Conservation (phyloP, 2,888 invertebrate genomes). For the Drosophila birchii region DNA sequence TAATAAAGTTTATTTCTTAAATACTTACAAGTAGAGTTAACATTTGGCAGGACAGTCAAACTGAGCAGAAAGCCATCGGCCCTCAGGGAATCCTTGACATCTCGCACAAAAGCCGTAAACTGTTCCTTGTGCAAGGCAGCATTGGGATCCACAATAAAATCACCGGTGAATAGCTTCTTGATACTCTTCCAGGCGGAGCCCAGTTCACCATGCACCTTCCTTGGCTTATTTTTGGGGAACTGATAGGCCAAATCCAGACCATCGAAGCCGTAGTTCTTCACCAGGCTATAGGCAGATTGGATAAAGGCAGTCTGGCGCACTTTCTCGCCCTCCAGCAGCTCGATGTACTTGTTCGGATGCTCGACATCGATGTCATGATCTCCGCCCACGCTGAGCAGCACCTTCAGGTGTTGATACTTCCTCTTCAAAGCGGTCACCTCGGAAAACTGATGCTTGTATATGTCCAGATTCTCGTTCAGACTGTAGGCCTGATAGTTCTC, state of each 20-base stretch:
- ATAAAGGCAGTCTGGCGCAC: constrained; percentile 90
- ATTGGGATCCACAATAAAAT: constrained; percentile 90
- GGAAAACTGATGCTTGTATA: constrained; percentile 89
- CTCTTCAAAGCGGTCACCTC: constrained; percentile 89
- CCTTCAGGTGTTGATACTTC: constrained; percentile 89
- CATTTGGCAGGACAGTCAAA: constrained; percentile 91
- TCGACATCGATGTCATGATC: constrained; percentile 88
- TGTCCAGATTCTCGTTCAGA: constrained; percentile 90
- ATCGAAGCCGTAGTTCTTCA: constrained; percentile 93
- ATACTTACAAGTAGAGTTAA: constrained; percentile 89
- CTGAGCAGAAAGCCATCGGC: constrained; percentile 88
- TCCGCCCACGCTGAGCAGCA: constrained; percentile 91
- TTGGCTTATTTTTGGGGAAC: constrained; percentile 91
- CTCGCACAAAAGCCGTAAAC: constrained; percentile 91
- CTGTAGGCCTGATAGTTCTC: constrained; percentile 89
- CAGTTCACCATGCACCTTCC: constrained; percentile 89
- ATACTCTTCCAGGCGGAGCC: constrained; percentile 89
- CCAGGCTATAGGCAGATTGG: constrained; percentile 89
- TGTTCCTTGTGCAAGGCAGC: constrained; percentile 91
- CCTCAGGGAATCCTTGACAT: constrained; percentile 89
- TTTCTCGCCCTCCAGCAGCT: constrained; percentile 89
- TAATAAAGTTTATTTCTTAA: not conserved
- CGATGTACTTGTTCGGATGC: constrained; percentile 89
- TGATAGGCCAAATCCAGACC: constrained; percentile 95
- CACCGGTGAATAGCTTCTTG: constrained; percentile 90